Base-by-base conservation (phyloP, 2,888 invertebrate genomes). In the Torymus tubicola region DNA sequence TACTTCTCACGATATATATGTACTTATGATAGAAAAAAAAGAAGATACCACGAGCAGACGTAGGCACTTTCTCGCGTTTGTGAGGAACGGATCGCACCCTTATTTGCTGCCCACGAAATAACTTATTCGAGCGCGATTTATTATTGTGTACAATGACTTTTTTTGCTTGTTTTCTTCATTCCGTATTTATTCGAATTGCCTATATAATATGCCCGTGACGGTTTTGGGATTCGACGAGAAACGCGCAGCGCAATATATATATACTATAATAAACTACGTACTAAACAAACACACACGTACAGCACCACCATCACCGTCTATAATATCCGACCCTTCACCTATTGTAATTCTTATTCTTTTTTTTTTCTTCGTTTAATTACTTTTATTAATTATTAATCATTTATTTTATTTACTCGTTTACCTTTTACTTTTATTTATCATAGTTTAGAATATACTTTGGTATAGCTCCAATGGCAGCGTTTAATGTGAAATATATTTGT, bases 371-470 rank as follows among this genome's bases (percentile, higher is more conserved):
- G 61, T 80, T 78, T 60, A 80, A 74, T 63, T 60, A 80, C 76
- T 63, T 78, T 70, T 50, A 82, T 82, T 81, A 80, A 84, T 65
- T 14, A 75, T 64, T n/a, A n/a, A n/a, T 76, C 68, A 65, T 77
- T 77, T 63, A 68, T 68, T 68, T 70, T 57, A 67, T 52, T 50
- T 70, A 63, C 57, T 85, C 84, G 82, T 85, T 81, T 42, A 42
- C 42, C 42, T 82, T 84, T 84, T 85, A 81, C 81, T 67, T 70
- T 67, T 83, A 84, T 86, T 87, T 87, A 87, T 86, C 85, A 85
- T 88, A 89, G 87, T 89, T 89, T 89, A 89, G 89, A 89, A 89
- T 89, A 88, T 89, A 88, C 85, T 88, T 87, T 87, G 87, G 86
- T 87, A 87, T 87, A 87, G 87, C 86, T 88, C 86, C 85, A 85